Evolutionary conservation across 2,797 vertebrate species (phyloP).

Genomic region (Hirundo rustica): DNA sequence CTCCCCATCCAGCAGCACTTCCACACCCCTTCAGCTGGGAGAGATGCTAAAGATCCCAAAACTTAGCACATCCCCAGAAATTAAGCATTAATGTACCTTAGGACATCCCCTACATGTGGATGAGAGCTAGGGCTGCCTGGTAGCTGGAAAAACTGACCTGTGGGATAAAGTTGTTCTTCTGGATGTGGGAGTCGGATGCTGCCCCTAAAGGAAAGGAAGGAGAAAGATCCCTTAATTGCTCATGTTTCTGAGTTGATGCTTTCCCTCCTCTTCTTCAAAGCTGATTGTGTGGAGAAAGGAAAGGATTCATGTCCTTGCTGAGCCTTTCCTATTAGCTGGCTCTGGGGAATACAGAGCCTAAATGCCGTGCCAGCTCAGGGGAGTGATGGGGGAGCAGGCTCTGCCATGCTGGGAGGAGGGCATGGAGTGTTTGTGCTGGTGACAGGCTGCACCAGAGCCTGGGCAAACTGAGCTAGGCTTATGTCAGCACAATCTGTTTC

Average conservation of each 20-base stretch:
- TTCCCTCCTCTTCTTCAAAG: not conserved
- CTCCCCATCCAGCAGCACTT: not conserved
- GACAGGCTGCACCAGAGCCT: not conserved
- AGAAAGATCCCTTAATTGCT: not conserved
- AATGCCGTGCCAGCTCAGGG: not conserved
- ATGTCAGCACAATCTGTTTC: not conserved
- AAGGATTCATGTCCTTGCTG: not conserved
- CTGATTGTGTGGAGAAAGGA: not conserved
- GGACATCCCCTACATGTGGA: fast-evolving
- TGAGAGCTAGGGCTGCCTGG: not conserved
- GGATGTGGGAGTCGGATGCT: not conserved
- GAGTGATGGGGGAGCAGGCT: not conserved
- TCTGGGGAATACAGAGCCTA: not conserved
- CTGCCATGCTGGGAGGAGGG: fast-evolving
- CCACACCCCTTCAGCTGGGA: not conserved
- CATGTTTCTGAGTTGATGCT: not conserved
- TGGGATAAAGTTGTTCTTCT: not conserved
- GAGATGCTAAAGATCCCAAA: not conserved
- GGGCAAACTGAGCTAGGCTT: not conserved
- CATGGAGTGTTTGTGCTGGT: fast-evolving
- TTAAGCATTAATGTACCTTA: no score
- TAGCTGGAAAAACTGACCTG: fast-evolving
- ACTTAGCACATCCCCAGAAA: not conserved
- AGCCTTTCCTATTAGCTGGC: not conserved
- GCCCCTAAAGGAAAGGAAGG: not conserved